A percentile compares a stretch with the other conserved stretches of the same genome.
These are phyloP conservation scores for Passer montanus DNA, from an alignment of 2,113 vertebrate species.

Conservation along the genomic window DNA sequence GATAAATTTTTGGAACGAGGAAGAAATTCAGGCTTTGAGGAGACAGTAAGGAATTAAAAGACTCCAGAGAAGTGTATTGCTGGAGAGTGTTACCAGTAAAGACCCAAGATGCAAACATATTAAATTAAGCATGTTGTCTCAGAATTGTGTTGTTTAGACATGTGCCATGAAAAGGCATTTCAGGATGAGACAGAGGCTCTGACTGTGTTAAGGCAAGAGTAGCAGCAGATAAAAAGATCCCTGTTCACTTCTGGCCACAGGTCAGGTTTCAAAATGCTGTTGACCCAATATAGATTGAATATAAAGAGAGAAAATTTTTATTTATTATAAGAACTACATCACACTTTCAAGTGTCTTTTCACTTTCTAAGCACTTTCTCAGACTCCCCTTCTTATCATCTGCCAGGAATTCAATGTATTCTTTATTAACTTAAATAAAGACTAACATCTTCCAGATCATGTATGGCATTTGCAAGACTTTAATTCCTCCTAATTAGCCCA, in stretches of 20 bases:
- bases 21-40: constrained; percentile 25
- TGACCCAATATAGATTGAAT: background rate
- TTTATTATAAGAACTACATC: background rate
- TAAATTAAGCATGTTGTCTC: background rate
- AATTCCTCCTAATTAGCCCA: background rate
- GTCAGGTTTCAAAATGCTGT: background rate
- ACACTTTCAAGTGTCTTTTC: background rate
- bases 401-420: background rate
- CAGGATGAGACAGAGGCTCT: background rate
- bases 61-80: background rate
- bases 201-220: background rate
- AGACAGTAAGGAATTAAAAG: constrained; percentile 26
- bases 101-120: background rate
- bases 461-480: background rate
- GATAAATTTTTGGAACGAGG: constrained; percentile 22
- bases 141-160: background rate
- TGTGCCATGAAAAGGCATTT: background rate
- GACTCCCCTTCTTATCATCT: background rate
- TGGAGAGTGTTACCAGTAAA: background rate
- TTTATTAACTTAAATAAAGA: background rate
- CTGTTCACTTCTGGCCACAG: background rate
- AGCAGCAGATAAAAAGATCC: background rate
- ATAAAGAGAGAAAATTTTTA: background rate
- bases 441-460: background rate
- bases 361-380: background rate